Evolutionary conservation across 2,797 vertebrate genomes (phyloP).

Genomic region (Labroides dimidiatus): DNA sequence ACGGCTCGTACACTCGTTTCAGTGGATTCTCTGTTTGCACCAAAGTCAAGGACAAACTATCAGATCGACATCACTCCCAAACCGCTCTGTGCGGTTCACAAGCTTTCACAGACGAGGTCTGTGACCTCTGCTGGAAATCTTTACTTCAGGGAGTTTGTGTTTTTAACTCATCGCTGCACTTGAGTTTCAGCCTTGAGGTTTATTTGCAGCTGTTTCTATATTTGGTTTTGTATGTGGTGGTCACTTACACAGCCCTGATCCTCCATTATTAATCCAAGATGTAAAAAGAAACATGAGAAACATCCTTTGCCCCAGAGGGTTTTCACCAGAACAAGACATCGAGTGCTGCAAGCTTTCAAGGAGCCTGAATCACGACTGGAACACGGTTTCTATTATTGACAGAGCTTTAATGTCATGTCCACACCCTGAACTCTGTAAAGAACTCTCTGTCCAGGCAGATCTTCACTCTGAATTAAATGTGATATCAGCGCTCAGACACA

Average conservation of each 20-base stretch:
- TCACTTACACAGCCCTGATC: not conserved
- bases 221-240: not conserved
- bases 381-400: not conserved
- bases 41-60: too few relatives aligned
- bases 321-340: not conserved
- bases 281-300: not conserved
- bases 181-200: conserved; percentile 4
- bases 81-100: not conserved
- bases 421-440: not conserved
- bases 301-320: not conserved
- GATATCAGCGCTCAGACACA: conserved; percentile 5
- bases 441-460: not conserved
- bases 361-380: not conserved
- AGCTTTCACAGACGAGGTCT: not conserved
- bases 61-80: too few relatives aligned
- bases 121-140: too few relatives aligned
- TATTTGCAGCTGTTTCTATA: not conserved
- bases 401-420: not conserved
- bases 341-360: not conserved
- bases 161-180: not conserved
- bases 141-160: not conserved
- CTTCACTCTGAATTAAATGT: conserved; percentile 1
- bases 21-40: too few relatives aligned
- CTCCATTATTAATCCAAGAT: conserved; percentile 10
- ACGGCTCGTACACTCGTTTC: too few relatives aligned